Evolutionary conservation across 2,797 vertebrate species (phyloP), one percentile per base, ranked within the genome.

Genomic region (Argentina silus): DNA sequence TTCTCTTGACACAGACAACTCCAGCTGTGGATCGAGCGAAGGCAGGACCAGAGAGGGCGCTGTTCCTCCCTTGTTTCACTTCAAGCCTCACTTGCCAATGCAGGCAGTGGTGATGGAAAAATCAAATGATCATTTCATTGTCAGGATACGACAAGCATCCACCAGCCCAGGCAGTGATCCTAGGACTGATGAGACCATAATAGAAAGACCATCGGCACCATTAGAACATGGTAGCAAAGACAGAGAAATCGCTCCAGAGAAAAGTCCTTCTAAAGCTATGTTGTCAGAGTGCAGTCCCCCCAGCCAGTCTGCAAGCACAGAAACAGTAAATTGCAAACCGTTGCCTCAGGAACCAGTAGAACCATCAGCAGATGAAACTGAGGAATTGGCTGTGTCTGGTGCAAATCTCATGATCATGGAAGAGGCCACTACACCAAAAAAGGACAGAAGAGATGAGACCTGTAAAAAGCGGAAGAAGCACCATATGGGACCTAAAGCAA

Each of bases 101-200:
- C 96, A 97, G 82, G 98, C 97, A 0, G 94, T 98, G 21, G 96
- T 99, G 80, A 97, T 96, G 95, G 98, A 99, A 87, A 95, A 92
- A 79, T 99, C 98, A 72, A 98, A 98, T 0, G 97, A 99, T 76
- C 97, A 98, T 77, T 99, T 99, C 56, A 95, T 99, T 50, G 91
- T 99, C 4, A 98, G 96, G 90, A 99, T 99, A 17, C 94, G 96
- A n/a, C 95, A 95, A 70, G 90, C 95, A 0, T 78, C 81, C 36
- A 4, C 71, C 0, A 50, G 36, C 0, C 48, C 75, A 0, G 68
- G 82, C 9, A 43, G 66, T 57, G 84, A 84, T 0, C 60, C 82
- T 15, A 67, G 15, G 3, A 74, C 71, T 4, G 76, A 89, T 0
- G 83, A 81, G 1, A 89, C 61, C 60, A 79, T 82, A 0, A 82